Base-by-base conservation (phyloP, 2,797 vertebrate genomes). In the Epinephelus malabaricus region DNA sequence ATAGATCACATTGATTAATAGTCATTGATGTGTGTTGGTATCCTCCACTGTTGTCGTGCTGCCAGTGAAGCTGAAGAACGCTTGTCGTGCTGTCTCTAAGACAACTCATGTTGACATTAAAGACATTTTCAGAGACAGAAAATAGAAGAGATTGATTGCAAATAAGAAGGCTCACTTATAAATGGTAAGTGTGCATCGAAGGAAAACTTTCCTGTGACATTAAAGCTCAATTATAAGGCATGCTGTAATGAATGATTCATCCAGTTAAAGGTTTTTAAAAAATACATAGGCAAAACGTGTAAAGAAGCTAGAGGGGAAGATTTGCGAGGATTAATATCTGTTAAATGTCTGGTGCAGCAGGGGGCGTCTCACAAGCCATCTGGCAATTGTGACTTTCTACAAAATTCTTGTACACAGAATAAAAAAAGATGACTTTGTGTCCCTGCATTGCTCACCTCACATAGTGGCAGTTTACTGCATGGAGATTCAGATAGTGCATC, bases 291-390 rank as follows among this genome's bases (percentile, higher is more conserved):
- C n/a, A 54, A 34, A 55, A 18, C 27, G 55, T 51, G 21, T 40
- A 23, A 46, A 69, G 54, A 23, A 54, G 25, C 55, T 15, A 5
- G 12, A 73, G 38, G 62, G 69, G 50, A 51, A 58, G 45, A 77
- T 69, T 76, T 64, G 40, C 25, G 40, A 47, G 50, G 76, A 81
- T 23, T 19, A 18, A 78, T 82, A 60, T 79, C 65, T 79, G 63
- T 72, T 76, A 45, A 75, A 60, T 84, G 78, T 82, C 53, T 66
- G 6, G 55, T 76, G 63, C 56, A 66, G 75, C 76, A 5, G 11
- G 6, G 38, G 79, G 66, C 27, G 14, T 80, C 82, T 90, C 82
- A 58, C 61, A 43, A 40, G 77, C 78, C 85, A 86, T 84, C 84
- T 88, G 83, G 38, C 51, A 30, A 66, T 61, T 64, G 70, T 79